These are phyloP conservation scores for Bhutanitis thaidina DNA, from an alignment of 2,888 invertebrate genomes.

Conservation along the genomic window DNA sequence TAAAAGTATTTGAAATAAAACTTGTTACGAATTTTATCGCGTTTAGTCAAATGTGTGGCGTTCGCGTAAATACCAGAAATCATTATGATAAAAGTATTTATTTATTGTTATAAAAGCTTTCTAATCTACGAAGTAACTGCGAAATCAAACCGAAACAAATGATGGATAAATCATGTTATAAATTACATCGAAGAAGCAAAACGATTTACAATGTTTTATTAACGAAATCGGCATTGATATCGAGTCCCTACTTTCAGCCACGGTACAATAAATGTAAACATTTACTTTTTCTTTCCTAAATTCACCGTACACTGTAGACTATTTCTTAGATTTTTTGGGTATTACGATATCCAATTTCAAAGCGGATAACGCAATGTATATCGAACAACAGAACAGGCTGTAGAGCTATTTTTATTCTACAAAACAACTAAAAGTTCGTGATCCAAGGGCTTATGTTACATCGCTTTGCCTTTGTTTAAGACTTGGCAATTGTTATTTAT, in stretches of 20 bases:
- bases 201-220: not conserved
- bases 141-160: not conserved
- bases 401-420: not conserved
- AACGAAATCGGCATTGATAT: not conserved
- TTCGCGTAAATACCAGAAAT: too few species aligned
- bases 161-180: not conserved
- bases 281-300: not conserved
- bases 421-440: not conserved
- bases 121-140: not conserved
- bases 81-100: not conserved
- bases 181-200: not conserved
- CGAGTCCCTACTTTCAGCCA: not conserved
- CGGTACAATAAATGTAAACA: not conserved
- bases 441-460: not conserved
- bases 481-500: too few species aligned
- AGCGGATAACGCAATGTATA: not conserved
- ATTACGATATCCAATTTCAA: not conserved
- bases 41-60: too few species aligned
- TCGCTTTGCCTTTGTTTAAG: not conserved
- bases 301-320: not conserved
- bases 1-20: too few species aligned
- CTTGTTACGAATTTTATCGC: too few species aligned
- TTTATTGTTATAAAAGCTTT: not conserved
- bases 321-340: not conserved
- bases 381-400: not conserved